Base-by-base conservation (phyloP, 1,140 invertebrate genomes). In the Platyscapa corneri region DNA sequence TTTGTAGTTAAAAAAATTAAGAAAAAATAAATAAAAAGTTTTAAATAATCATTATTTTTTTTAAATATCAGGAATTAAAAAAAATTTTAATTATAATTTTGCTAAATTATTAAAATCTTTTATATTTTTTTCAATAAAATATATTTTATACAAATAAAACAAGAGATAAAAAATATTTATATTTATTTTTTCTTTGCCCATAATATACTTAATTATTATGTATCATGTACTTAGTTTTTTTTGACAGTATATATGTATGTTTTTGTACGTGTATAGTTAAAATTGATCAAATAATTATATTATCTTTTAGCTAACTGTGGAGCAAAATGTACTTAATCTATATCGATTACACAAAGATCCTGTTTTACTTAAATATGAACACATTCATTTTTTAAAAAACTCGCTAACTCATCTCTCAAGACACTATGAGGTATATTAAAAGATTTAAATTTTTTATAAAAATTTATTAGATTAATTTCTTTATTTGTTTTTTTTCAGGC, bases 321-420 rank as follows among this genome's bases (percentile, higher is more conserved):
- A 97, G 93, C 90, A 90, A 70, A 91, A 93, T 34, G 94, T 97
- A 67, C 92, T 96, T 80, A 94, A 95, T 89, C 93, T 95, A 72
- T 97, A 94, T 88, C 94, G 95, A 90, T 90, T 94, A 84, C 94
- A 94, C 49, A 92, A 91, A 83, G 88, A 95, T 75, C 96, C 96
- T 16, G 90, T 95, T 86, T 92, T 98, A 18, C 91, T 95, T 46
- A 94, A 95, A 90, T 92, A 95, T 72, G 93, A 94, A 87, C 97
- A 98, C 89, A 93, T 94, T 82, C 90, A 93, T 83, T 96, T 96
- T 91, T 93, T 98, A 80, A 96, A 95, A 89, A 94, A 95, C 88
- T 96, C 95, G 88, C 90, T 98, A 42, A 93, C 92, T 82, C 92
- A 95, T 90, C 92, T 98, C 78, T 95, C 96, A 60, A 91, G 93